phyloP scores from a whole-genome alignment of 2,888 invertebrate genomes.

The Andrena trimmerana region DNA sequence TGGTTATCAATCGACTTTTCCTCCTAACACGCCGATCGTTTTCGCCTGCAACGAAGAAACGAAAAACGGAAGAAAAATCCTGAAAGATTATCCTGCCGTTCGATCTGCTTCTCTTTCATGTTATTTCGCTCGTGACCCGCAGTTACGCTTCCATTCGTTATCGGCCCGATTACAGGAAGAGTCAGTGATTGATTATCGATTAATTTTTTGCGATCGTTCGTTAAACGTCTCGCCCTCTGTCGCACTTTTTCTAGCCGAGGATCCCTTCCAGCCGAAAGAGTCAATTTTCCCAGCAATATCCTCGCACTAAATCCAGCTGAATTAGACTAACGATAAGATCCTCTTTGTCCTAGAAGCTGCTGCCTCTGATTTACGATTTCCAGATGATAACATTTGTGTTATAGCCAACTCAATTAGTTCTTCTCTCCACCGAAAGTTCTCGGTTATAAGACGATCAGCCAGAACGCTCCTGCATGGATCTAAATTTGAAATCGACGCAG shows the following conservation, averaged over 20 bases:
- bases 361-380: no score
- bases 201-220: slow-evolving; percentile 10
- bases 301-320: no score
- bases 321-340: no score
- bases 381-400: no score
- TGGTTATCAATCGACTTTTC: slow-evolving; percentile 35
- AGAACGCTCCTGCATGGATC: no score
- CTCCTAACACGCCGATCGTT: neutral
- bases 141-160: slow-evolving; percentile 2
- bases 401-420: no score
- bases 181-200: slow-evolving; percentile 43
- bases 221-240: no score
- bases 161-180: slow-evolving; percentile 24
- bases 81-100: neutral
- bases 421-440: no score
- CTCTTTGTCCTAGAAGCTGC: no score
- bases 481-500: neutral
- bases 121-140: neutral
- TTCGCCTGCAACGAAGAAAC: slow-evolving; percentile 8
- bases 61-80: neutral
- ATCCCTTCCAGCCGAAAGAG: no score
- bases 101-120: neutral
- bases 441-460: no score
- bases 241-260: neutral
- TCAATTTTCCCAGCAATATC: no score